These are phyloP conservation scores for Rambutsinella grinnellia DNA, from an alignment of 2,888 invertebrate genomes.

Conservation along the genomic window DNA sequence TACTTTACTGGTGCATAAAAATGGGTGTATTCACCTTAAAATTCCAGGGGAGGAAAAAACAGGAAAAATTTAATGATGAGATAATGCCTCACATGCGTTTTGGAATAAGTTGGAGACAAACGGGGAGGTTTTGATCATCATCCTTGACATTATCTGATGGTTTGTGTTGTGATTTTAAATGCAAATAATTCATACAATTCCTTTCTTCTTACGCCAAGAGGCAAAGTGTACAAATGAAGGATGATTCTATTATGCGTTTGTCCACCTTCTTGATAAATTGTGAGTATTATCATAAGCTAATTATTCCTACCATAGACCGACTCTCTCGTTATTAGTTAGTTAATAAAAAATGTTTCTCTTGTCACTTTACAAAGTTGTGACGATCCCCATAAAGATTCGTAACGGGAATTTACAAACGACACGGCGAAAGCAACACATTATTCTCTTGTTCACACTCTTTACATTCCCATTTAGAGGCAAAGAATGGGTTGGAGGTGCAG, in stretches of 20 bases:
- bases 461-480: constrained; percentile 30
- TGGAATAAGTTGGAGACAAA: too few species aligned
- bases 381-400: background rate
- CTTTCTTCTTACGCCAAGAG: too few species aligned
- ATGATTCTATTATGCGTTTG: too few species aligned
- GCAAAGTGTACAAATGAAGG: too few species aligned
- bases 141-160: background rate
- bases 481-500: background rate
- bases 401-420: background rate
- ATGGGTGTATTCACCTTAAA: constrained; percentile 39
- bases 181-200: constrained; percentile 10
- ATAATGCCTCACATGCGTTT: constrained; percentile 5
- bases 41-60: constrained; percentile 21
- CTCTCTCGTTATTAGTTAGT: too few species aligned
- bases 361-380: too few species aligned
- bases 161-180: constrained; percentile 1
- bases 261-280: too few species aligned
- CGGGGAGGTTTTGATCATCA: too few species aligned
- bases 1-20: constrained; percentile 16
- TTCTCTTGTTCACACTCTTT: constrained; percentile 30
- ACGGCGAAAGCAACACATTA: background rate
- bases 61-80: background rate
- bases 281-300: too few species aligned
- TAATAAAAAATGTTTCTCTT: too few species aligned
- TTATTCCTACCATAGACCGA: too few species aligned